Base-by-base conservation (phyloP, 2,888 invertebrate species). In the Melipona bicolor region DNA sequence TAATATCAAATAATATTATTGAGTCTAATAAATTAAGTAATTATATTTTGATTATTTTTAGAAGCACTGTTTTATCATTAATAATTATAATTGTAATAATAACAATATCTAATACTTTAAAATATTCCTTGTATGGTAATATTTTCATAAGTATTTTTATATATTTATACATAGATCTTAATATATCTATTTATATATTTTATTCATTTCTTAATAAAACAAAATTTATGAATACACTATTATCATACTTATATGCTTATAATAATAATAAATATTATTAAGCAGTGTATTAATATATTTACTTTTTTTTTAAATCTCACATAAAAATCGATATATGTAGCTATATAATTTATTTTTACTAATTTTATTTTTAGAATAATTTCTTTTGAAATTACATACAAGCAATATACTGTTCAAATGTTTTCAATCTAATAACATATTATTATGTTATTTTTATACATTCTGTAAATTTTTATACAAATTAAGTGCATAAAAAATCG, bases 1-100 rank as follows among this genome's bases (percentile, higher is more conserved):
- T 69, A 76, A 83, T 77, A 77, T 74, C 50, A 76, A 65, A 56
- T 59, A 69, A 32, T 36, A 74, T 70, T 67, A 61, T 65, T 67
- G 67, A 50, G 50, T 15, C 24, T 79, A 71, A 77, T 61, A 61
- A 76, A 65, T 49, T 69, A 74, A 81, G 49, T 27, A 59, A 67
- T 59, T 5, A 27, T 71, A 73, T 64, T 52, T 54, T 15, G 13
- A 56, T 49, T 64, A 62, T 49, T 49, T 71, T 65, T 61, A 61
- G 49, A 75, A 76, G n/a, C 67, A 68, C 13, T 77, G 69, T 52
- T 36, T 69, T 19, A n/a, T n/a, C 56, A 61, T 24, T 61, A 61
- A 61, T 24, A 61, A 24, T 61, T 17, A 61, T 61, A 24, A 61
- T 61, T 24, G 24, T 61, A 13, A 62, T 67, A 49, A 75, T 72